Evolutionary conservation across 2,888 invertebrate genomes (phyloP), one percentile per base, ranked within the genome.

Genomic region (Laothoe populi): DNA sequence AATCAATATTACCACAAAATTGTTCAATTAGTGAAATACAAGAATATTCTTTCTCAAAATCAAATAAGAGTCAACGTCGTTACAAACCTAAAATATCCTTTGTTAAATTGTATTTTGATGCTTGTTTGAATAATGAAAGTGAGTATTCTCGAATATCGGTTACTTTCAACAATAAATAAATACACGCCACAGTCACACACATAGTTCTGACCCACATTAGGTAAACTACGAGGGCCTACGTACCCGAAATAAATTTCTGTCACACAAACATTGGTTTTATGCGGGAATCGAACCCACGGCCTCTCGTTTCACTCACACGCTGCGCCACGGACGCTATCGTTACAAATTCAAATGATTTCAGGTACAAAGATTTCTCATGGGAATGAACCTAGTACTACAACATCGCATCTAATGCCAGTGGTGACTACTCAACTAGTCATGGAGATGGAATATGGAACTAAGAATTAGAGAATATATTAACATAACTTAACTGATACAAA

Each of bases 61-160:
- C 23, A 10, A 31, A 57, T 7, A 4, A 58, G n/a, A 23, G 10
- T 23, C 24, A 42, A 10, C 24, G 11, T 24, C 2, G 7, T 23
- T 11, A 24, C 23, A 8, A 58, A 8, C 40, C 62, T 26, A 35
- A 67, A 5, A 70, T 81, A 57, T 78, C 74, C 0, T 81, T 81
- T 60, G 79, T 78, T 3, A 65, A 73, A 46, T 67, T 81, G 8
- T 81, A 78, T 62, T 61, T 64, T 10, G 72, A 74, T 4, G 26
- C 66, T 31, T 74, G 74, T 10, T 4, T 53, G 21, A 42, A 65
- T 24, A 64, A 59, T 59, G 42, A 42, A 53, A 53, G 53, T 53
- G 35, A 53, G 35, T 53, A 16, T 16, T 11, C 2, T 38, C 7
- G 3, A 26, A 26, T 26, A 26, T 26, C 26, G 4, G 7, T 4